Conservation (phyloP, 2,888 invertebrate species). For the Platypus cylindrus region DNA sequence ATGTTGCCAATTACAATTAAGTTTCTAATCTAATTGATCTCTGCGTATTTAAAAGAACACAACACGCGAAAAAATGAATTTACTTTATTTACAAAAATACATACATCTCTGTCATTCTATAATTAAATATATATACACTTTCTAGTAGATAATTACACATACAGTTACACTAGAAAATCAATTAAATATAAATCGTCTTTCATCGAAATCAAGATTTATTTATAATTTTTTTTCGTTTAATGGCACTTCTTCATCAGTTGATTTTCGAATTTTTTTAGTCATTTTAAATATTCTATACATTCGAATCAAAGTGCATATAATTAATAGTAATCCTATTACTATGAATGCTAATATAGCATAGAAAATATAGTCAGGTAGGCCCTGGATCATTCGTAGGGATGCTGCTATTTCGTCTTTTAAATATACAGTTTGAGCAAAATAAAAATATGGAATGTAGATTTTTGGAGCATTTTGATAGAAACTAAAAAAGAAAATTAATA, state of each 20-base stretch:
- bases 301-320: slow-evolving; percentile 21
- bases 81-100: neutral
- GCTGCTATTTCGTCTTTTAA: slow-evolving; percentile 43
- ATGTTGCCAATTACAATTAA: no score
- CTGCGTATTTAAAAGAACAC: no score
- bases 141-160: neutral
- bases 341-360: slow-evolving; percentile 20
- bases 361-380: slow-evolving; percentile 35
- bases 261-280: slow-evolving; percentile 10
- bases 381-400: slow-evolving; percentile 40
- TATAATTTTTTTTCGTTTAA: slow-evolving; percentile 8
- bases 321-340: slow-evolving; percentile 19
- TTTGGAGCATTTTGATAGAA: slow-evolving; percentile 52
- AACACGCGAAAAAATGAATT: no score
- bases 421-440: slow-evolving; percentile 57
- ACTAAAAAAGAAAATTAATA: slow-evolving; percentile 35
- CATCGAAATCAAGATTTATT: no score
- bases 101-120: neutral
- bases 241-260: slow-evolving; percentile 8
- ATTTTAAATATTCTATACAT: slow-evolving; percentile 15
- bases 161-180: no score
- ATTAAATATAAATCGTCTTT: no score
- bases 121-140: neutral
- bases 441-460: slow-evolving; percentile 59
- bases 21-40: no score